These are phyloP conservation scores for Capreolus pygargus DNA, from an alignment of 2,113 vertebrate genomes.

Conservation along the genomic window DNA sequence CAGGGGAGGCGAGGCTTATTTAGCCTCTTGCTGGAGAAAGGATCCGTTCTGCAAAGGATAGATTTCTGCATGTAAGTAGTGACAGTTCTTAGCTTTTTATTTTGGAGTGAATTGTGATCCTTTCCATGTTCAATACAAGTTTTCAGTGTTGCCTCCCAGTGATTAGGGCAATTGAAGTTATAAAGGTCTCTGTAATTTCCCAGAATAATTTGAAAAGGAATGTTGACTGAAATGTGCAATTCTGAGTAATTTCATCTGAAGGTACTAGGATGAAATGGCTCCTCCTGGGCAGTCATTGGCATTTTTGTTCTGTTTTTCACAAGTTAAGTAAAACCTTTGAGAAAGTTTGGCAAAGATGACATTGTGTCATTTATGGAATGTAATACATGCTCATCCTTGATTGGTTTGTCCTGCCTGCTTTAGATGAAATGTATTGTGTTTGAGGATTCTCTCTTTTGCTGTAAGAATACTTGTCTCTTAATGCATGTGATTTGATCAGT, in stretches of 20 bases:
- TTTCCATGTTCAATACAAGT: neutral
- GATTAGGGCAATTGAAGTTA: neutral
- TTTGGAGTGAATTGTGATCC: neutral
- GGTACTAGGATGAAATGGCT: neutral
- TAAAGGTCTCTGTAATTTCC: neutral
- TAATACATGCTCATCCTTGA: neutral
- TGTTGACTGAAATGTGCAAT: neutral
- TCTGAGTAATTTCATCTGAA: neutral
- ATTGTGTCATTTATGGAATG: neutral
- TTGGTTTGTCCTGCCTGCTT: slow-evolving; percentile 17
- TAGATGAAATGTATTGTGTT: neutral
- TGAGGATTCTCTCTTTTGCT: neutral
- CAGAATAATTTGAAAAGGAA: neutral
- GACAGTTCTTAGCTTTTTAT: neutral
- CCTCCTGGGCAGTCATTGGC: neutral
- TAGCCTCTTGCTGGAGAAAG: neutral
- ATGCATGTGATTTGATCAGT: neutral
- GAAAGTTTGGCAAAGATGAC: neutral
- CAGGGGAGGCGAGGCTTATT: neutral
- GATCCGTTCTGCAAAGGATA: neutral
- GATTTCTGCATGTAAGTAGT: neutral
- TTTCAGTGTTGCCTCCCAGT: neutral
- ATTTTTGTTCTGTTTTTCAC: neutral
- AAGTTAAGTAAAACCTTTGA: neutral
- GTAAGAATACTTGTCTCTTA: neutral